A percentile compares a stretch with the other conserved stretches of the same genome.
Evolutionary conservation across 2,888 invertebrate genomes (phyloP).

Genomic region (Catocala sponsa): DNA sequence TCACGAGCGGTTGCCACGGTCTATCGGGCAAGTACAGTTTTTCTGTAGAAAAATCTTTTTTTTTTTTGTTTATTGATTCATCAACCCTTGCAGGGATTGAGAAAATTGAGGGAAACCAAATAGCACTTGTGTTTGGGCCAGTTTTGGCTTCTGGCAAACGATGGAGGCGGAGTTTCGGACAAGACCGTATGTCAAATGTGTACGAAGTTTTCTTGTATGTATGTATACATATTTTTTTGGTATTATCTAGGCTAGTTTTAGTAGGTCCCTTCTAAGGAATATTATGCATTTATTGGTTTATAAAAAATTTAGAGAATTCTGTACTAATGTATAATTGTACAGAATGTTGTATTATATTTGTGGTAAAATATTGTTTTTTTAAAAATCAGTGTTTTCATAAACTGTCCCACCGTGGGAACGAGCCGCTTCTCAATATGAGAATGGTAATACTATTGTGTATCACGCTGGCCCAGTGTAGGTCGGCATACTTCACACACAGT

Average conservation of each 20-base stretch:
- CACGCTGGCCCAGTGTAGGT: no score
- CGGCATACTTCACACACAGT: no score
- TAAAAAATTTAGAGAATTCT: no score
- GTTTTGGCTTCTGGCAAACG: slow-evolving; percentile 25
- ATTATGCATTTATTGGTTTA: no score
- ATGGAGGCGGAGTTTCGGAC: slow-evolving; percentile 29
- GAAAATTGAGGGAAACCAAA: slow-evolving; percentile 43
- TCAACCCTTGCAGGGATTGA: slow-evolving; percentile 34
- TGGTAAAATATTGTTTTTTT: no score
- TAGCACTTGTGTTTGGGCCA: slow-evolving; percentile 34
- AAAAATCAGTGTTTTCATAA: no score
- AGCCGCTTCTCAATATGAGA: no score
- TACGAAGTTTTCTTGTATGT: not conserved
- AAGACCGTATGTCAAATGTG: slow-evolving; percentile 16
- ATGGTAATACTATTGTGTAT: no score
- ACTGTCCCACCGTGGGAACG: no score
- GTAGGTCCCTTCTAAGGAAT: no score
- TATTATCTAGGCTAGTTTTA: not conserved
- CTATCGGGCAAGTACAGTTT: slow-evolving; percentile 53
- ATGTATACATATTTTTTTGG: not conserved
- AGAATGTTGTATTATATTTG: no score
- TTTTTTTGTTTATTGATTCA: slow-evolving; percentile 48
- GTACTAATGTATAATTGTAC: no score
- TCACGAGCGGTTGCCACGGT: slow-evolving; percentile 46
- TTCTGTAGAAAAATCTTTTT: slow-evolving; percentile 22